A percentile compares a stretch with the other conserved stretches of the same genome.
Conservation (phyloP, 2,888 invertebrate species). For the Heliconius ethilla region DNA sequence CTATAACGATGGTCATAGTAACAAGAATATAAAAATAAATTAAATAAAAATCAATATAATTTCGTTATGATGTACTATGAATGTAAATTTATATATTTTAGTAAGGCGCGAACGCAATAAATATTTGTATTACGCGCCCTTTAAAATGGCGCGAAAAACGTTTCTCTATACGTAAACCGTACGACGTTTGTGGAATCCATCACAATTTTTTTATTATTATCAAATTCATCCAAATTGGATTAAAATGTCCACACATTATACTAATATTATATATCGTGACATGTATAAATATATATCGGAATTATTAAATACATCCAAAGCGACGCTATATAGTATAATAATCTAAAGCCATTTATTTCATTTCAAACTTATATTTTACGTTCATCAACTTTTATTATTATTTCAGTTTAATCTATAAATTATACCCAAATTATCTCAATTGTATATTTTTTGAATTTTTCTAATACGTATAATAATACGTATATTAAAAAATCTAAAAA, state of each 20-base stretch:
- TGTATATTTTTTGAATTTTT: too few relatives aligned
- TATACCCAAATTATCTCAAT: too few relatives aligned
- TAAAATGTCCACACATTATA: not conserved
- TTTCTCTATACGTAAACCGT: not conserved
- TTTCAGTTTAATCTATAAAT: too few relatives aligned
- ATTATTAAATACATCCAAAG: not conserved
- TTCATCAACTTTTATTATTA: too few relatives aligned
- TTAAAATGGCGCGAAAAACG: conserved; percentile 7
- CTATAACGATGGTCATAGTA: not conserved
- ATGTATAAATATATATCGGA: not conserved
- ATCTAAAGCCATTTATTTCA: too few relatives aligned
- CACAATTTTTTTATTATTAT: not conserved
- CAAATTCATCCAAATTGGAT: not conserved
- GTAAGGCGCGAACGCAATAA: not conserved
- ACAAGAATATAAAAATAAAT: not conserved
- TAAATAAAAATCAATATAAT: not conserved
- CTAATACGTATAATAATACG: too few relatives aligned
- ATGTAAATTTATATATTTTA: not conserved
- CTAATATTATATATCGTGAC: not conserved
- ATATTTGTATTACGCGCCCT: conserved; percentile 12
- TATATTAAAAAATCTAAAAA: too few relatives aligned
- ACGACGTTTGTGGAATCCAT: not conserved
- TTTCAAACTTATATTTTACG: too few relatives aligned
- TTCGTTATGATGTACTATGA: not conserved
- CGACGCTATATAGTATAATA: not conserved